These are phyloP conservation scores for Crossaster papposus DNA, from an alignment of 53 echinoderm and acorn worm species.

Conservation along the genomic window DNA sequence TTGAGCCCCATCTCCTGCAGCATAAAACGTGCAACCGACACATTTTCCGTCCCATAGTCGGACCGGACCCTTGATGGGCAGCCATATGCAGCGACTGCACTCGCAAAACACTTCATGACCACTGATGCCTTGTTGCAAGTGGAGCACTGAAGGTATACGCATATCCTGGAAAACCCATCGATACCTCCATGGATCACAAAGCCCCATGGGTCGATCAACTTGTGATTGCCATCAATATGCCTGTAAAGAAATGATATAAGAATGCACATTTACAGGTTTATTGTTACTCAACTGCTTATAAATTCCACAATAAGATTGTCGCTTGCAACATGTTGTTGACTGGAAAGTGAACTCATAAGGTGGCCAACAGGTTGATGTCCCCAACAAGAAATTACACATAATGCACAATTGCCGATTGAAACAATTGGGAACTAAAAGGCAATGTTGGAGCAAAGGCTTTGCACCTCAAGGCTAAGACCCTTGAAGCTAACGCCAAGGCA, in stretches of 20 bases:
- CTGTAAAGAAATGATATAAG: constrained; percentile 13
- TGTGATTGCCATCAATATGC: constrained; percentile 49
- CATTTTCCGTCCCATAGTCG: constrained; percentile 43
- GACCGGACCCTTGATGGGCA: constrained; percentile 4
- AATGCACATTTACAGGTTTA: background rate
- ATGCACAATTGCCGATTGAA: background rate
- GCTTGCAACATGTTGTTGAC: background rate
- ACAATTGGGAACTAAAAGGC: too few relatives aligned
- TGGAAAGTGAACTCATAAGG: background rate
- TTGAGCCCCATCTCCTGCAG: background rate
- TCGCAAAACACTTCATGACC: background rate
- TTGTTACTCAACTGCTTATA: background rate
- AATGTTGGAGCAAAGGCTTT: too few relatives aligned
- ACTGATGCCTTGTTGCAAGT: constrained; percentile 12
- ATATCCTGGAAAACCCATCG: constrained; percentile 9
- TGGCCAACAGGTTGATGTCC: background rate
- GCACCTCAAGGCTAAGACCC: too few relatives aligned
- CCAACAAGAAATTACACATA: background rate
- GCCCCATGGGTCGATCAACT: constrained; percentile 15
- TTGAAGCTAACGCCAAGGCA: too few relatives aligned
- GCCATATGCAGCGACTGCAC: background rate
- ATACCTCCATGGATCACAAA: constrained; percentile 38
- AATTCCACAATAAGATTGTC: background rate
- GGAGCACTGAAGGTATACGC: background rate
- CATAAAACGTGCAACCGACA: constrained; percentile 10